Conservation (phyloP, 2,888 invertebrate genomes). For the Leucophora obtusa region DNA sequence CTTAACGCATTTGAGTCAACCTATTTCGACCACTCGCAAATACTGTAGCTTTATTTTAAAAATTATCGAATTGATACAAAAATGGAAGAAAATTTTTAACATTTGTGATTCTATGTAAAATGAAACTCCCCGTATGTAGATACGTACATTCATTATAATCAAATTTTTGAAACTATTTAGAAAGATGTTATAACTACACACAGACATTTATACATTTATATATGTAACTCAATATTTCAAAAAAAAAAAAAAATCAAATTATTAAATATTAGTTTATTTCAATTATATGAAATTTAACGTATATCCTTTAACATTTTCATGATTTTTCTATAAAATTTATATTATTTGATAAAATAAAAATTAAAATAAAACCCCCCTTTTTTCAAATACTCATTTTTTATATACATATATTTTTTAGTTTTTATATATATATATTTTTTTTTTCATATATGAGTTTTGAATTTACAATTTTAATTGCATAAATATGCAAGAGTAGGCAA, state of each 20-base stretch:
- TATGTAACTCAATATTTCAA: background rate
- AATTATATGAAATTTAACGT: conserved; percentile 14
- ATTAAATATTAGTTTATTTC: conserved; percentile 45
- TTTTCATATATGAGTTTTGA: conserved; percentile 65
- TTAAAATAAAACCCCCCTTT: background rate
- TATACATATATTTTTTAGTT: background rate
- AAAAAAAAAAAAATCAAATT: conserved; percentile 42
- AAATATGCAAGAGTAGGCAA: conserved; percentile 71
- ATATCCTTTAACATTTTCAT: conserved; percentile 21
- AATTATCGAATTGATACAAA: no score
- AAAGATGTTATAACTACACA: conserved; percentile 27
- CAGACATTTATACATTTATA: background rate
- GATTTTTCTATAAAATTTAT: conserved; percentile 26
- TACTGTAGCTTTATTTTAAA: no score
- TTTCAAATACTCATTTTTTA: conserved; percentile 9
- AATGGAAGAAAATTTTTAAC: no score
- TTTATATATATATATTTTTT: conserved; percentile 30
- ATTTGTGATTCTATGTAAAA: no score
- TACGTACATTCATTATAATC: no score
- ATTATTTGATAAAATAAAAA: conserved; percentile 33
- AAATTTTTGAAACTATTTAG: background rate
- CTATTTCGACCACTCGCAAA: no score
- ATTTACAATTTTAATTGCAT: conserved; percentile 77
- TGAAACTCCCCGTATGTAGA: no score
- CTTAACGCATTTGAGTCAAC: no score